Conservation (phyloP, 2,113 vertebrate genomes). For the Syngnathus typhle region DNA sequence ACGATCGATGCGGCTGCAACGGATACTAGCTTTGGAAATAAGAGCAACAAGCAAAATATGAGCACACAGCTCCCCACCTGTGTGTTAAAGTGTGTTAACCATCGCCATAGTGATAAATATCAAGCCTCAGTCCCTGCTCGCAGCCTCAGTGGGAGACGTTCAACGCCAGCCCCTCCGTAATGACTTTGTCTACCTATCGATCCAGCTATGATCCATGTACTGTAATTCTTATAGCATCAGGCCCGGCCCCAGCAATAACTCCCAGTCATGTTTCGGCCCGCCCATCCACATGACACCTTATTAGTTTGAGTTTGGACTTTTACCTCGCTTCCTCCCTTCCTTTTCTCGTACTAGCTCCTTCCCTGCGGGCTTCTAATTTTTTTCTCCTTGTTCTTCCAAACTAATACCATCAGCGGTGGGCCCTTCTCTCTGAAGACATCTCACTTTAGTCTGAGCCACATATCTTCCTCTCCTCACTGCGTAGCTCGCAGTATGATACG, state of each 20-base stretch:
- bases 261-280: slow-evolving; percentile 67
- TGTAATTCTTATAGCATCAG: slow-evolving; percentile 75
- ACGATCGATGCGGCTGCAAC: slow-evolving; percentile 50
- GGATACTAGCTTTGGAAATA: slow-evolving; percentile 60
- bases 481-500: slow-evolving; percentile 34
- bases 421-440: slow-evolving; percentile 53
- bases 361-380: slow-evolving; percentile 57
- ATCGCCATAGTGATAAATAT: slow-evolving; percentile 63
- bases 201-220: slow-evolving; percentile 72
- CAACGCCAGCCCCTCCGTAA: slow-evolving; percentile 70
- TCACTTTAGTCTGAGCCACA: slow-evolving; percentile 39
- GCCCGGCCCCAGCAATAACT: slow-evolving; percentile 63
- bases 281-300: slow-evolving; percentile 70
- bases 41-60: slow-evolving; percentile 64
- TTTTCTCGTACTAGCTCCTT: slow-evolving; percentile 16
- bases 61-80: slow-evolving; percentile 51
- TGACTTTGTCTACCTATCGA: slow-evolving; percentile 74
- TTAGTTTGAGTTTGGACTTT: slow-evolving; percentile 60
- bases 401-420: slow-evolving; percentile 54
- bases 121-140: slow-evolving; percentile 36
- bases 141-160: slow-evolving; percentile 61
- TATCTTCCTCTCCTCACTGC: slow-evolving; percentile 47
- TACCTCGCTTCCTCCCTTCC: slow-evolving; percentile 1
- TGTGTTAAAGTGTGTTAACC: slow-evolving; percentile 54
- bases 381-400: slow-evolving; percentile 63